Percentiles rank a stretch among this genome's conserved stretches.
phyloP scores from a whole-genome alignment of 1,140 invertebrate species.

The Hestina assimilis region DNA sequence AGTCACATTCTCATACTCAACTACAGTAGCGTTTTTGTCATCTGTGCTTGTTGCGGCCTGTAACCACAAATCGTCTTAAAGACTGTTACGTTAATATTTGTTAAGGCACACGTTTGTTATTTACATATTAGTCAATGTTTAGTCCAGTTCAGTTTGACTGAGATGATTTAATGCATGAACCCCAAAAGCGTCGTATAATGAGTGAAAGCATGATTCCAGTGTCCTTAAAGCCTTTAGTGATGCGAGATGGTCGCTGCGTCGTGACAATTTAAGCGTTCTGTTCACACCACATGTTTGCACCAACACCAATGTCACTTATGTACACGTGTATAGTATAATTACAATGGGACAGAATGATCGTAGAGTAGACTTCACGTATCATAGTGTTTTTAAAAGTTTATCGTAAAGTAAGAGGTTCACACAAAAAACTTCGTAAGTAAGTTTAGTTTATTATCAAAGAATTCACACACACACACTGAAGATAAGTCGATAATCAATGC shows the following conservation, averaged over 20 bases:
- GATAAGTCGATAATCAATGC: slow-evolving; percentile 23
- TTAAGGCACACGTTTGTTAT: slow-evolving; percentile 41
- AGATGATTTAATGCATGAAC: slow-evolving; percentile 33
- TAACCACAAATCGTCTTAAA: slow-evolving; percentile 51
- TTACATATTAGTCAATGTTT: slow-evolving; percentile 50
- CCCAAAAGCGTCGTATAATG: slow-evolving; percentile 49
- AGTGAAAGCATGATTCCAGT: slow-evolving; percentile 52
- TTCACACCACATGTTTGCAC: slow-evolving; percentile 34
- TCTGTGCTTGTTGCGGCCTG: slow-evolving; percentile 41
- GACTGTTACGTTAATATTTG: slow-evolving; percentile 33
- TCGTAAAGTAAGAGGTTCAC: slow-evolving; percentile 14
- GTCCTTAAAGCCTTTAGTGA: slow-evolving; percentile 40
- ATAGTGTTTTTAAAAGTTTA: slow-evolving; percentile 13
- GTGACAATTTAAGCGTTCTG: slow-evolving; percentile 39
- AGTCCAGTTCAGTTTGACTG: slow-evolving; percentile 23
- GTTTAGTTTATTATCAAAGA: slow-evolving; percentile 29
- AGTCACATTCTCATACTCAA: slow-evolving; percentile 69
- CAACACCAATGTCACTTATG: slow-evolving; percentile 45
- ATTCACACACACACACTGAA: slow-evolving; percentile 28
- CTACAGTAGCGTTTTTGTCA: slow-evolving; percentile 26
- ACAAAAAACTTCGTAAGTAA: slow-evolving; percentile 24
- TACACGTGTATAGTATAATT: slow-evolving; percentile 41
- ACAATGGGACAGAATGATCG: slow-evolving; percentile 29
- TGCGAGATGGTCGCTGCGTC: slow-evolving; percentile 40
- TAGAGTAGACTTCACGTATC: slow-evolving; percentile 7